Percentiles rank a stretch among this genome's conserved stretches.
Evolutionary conservation across 2,113 vertebrate genomes (phyloP).

Genomic region (Oncorhynchus clarkii): DNA sequence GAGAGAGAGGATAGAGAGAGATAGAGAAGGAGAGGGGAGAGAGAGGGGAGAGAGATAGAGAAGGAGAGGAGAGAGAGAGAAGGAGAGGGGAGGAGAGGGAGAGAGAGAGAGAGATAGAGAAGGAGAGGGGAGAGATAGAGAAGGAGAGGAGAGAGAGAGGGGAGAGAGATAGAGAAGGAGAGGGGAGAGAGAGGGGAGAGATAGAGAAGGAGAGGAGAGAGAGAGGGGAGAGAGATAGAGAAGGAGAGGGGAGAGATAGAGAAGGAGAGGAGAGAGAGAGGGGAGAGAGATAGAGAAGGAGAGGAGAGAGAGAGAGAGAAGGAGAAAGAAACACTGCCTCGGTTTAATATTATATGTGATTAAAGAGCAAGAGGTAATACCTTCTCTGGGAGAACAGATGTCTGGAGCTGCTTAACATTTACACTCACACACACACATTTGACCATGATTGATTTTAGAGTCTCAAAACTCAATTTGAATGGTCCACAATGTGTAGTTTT

Average conservation of each 20-base stretch:
- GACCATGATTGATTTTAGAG: background rate
- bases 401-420: conserved; percentile 29
- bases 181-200: background rate
- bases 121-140: too few relatives aligned
- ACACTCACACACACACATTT: background rate
- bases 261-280: background rate
- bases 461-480: background rate
- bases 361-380: conserved; percentile 50
- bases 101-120: too few relatives aligned
- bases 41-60: background rate
- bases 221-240: too few relatives aligned
- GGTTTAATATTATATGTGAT: conserved; percentile 68
- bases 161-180: too few relatives aligned
- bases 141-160: background rate
- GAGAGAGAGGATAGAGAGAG: too few relatives aligned
- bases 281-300: too few relatives aligned
- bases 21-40: background rate
- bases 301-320: background rate
- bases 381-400: conserved; percentile 59
- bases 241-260: background rate
- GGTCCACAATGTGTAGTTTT: conserved; percentile 14
- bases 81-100: too few relatives aligned
- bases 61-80: background rate
- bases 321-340: conserved; percentile 26
- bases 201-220: too few relatives aligned